Evolutionary conservation across 1,140 invertebrate genomes (phyloP), one percentile per base, ranked within the genome.

Genomic region (Ceratina calcarata): DNA sequence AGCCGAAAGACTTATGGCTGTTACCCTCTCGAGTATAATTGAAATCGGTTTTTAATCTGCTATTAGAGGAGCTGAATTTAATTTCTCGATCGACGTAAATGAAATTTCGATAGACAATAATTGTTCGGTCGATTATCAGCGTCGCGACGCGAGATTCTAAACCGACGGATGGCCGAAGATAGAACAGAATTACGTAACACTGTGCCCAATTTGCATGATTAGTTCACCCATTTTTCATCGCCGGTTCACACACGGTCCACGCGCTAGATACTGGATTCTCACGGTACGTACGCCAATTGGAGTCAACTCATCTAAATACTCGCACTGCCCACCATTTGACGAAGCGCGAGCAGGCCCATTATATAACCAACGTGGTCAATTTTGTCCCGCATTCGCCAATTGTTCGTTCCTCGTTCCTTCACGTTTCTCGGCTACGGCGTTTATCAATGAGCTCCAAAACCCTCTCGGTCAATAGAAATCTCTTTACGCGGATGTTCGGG

Each of bases 231-330:
- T 67, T 86, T 83, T 86, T 84, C 84, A 78, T 80, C 69, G 22
- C 60, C 62, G 74, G 49, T 81, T 83, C 69, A 81, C 72, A 75
- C 65, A 81, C 72, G 77, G 71, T 71, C 81, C 82, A 60, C 74
- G 85, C 71, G 81, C 84, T 77, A 86, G 85, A 86, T 86, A 86
- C 84, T 86, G 85, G 84, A 86, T 86, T 86, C 85, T 86, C 85
- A 86, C 85, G 85, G 85, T 86, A 86, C 83, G 83, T 84, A 86
- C 85, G 84, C 81, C 85, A 86, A 86, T 86, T 86, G 85, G 84
- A 86, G 85, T 86, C 85, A 86, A 86, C 85, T 86, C 85, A 86
- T 86, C 85, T 86, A 86, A 86, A 86, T 86, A 86, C 85, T 72
- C 85, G 81, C 65, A 62, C 85, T 86, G 81, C 85, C 84, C 85